These are phyloP conservation scores for Labeo calbasu DNA, from an alignment of 2,797 vertebrate genomes.

Conservation along the genomic window DNA sequence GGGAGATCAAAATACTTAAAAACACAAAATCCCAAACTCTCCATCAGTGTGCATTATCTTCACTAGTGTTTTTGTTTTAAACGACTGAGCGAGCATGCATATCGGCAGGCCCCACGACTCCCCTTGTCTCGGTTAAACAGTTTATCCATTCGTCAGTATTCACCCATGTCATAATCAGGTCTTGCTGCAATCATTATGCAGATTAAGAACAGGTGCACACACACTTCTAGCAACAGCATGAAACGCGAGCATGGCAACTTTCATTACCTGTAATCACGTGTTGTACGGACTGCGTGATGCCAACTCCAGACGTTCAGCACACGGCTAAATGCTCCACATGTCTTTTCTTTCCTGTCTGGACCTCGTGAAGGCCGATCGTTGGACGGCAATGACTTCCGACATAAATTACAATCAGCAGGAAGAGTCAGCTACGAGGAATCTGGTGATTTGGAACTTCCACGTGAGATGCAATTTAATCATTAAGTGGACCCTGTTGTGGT, in stretches of 20 bases:
- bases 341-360: conserved; percentile 62
- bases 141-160: conserved; percentile 69
- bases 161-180: conserved; percentile 68
- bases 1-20: conserved; percentile 50
- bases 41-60: conserved; percentile 55
- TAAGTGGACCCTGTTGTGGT: conserved; percentile 72
- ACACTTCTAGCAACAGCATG: conserved; percentile 62
- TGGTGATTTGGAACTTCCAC: conserved; percentile 76
- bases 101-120: conserved; percentile 60
- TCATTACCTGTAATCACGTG: conserved; percentile 33
- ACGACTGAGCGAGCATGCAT: conserved; percentile 62
- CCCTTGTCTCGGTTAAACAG: conserved; percentile 58
- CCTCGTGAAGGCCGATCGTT: conserved; percentile 56
- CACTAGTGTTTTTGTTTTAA: conserved; percentile 58
- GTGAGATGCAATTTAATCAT: conserved; percentile 83
- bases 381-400: conserved; percentile 77
- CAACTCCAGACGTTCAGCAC: conserved; percentile 27
- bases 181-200: conserved; percentile 72
- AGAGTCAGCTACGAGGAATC: conserved; percentile 80
- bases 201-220: conserved; percentile 71
- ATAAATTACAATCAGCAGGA: conserved; percentile 80
- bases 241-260: conserved; percentile 50
- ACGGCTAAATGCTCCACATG: conserved; percentile 60
- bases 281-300: conserved; percentile 5
- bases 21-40: conserved; percentile 51